Evolutionary conservation across 2,113 vertebrate species (phyloP), one percentile per base, ranked within the genome.

Genomic region (Hylia prasina): DNA sequence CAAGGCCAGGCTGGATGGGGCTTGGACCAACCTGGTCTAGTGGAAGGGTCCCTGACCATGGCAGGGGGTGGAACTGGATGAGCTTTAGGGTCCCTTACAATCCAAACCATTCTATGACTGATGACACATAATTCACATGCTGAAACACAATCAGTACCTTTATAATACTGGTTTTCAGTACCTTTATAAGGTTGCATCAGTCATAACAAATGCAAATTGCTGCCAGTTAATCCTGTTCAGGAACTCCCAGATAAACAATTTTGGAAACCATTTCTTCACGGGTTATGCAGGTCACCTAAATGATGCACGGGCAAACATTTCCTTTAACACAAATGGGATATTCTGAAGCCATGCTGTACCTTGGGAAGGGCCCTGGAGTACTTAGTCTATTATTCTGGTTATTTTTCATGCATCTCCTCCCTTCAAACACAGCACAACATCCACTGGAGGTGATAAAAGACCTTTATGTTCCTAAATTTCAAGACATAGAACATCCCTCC

Each of bases 281-380:
- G 81, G 51, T 89, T 40, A 86, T 1, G 3, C 24, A 72, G 65
- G 44, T 73, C 56, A 85, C 21, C 70, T 4, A 3, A 1, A 57
- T 0, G 1, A 56, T 13, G 18, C 16, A n/a, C 0, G 0, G 89
- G 44, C 13, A 77, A 80, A 63, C 0, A 8, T 11, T n/a, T 90
- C 47, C 68, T 90, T 65, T 35, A 30, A 66, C 33, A 40, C 48
- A 66, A 70, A 16, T 4, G 6, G 42, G 42, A 63, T 22, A 24
- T 50, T 61, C 40, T 39, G 42, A 80, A 73, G 50, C 40, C 39
- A 12, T 0, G 0, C 11, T 40, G 9, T 15, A 25, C 12, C 23
- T 17, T 35, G 18, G 27, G 33, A 40, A 76, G 19, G 90, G 28
- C 19, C 40, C 37, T 60, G 48, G 10, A 31, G 20, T 6, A 25